Percentiles rank a stretch among this genome's conserved stretches.
These are phyloP conservation scores for Leptobrachium ailaonicum DNA, from an alignment of 2,113 vertebrate species.

Conservation along the genomic window DNA sequence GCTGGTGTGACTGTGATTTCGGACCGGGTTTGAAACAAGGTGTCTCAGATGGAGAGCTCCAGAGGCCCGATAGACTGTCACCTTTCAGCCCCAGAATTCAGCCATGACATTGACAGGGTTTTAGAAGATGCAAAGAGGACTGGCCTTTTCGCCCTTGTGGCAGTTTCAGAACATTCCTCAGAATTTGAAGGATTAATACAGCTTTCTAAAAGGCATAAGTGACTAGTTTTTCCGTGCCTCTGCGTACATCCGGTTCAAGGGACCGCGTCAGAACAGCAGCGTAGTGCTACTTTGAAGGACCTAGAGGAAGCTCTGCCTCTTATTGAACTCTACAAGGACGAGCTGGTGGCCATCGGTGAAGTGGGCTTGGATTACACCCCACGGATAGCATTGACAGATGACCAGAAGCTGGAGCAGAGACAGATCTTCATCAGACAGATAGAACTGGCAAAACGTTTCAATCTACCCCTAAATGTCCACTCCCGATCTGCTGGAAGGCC, in stretches of 20 bases:
- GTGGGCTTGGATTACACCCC: constrained; percentile 95
- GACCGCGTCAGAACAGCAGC: constrained; percentile 65
- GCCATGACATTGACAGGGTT: constrained; percentile 81
- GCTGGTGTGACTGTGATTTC: background rate
- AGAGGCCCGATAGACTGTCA: constrained; percentile 74
- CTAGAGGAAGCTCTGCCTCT: constrained; percentile 83
- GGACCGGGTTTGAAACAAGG: background rate
- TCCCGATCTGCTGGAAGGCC: constrained; percentile 95
- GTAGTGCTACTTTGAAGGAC: constrained; percentile 81
- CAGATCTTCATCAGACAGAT: constrained; percentile 85
- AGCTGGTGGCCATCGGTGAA: constrained; percentile 88
- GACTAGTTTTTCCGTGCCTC: constrained; percentile 83
- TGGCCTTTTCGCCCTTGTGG: constrained; percentile 78
- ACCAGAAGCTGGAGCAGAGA: constrained; percentile 85
- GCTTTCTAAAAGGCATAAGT: constrained; percentile 80
- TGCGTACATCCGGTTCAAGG: constrained; percentile 91
- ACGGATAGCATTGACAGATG: constrained; percentile 75
- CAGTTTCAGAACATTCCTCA: constrained; percentile 83
- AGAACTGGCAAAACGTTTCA: constrained; percentile 82
- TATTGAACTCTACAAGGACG: constrained; percentile 87
- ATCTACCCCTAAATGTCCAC: constrained; percentile 94
- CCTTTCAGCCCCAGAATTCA: constrained; percentile 65
- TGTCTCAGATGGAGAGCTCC: background rate
- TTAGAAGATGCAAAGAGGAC: constrained; percentile 80
- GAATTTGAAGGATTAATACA: constrained; percentile 89